Percentiles rank a stretch among this genome's conserved stretches.
phyloP scores from a whole-genome alignment of 2,797 vertebrate species.

The Smutsia gigantea region DNA sequence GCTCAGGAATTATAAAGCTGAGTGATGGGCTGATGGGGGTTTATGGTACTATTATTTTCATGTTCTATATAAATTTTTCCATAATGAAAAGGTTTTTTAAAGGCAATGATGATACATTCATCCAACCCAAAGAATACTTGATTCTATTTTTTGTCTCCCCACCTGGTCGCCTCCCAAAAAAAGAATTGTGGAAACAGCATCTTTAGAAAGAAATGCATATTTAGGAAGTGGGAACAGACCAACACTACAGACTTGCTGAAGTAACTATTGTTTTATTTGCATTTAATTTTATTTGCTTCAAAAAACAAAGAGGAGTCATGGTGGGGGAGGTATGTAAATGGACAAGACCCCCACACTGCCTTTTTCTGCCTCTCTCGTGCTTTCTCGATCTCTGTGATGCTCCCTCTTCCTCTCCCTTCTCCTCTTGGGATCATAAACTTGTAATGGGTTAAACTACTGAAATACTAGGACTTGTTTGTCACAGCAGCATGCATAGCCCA shows the following conservation, averaged over 20 bases:
- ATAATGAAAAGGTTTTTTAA: neutral
- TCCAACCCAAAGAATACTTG: neutral
- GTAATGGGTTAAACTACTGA: neutral
- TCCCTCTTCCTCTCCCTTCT: neutral
- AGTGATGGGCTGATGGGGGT: neutral
- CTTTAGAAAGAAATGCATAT: neutral
- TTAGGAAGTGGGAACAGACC: neutral
- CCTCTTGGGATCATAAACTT: neutral
- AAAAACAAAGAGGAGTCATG: neutral
- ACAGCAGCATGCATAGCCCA: neutral
- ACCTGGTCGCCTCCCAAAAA: neutral
- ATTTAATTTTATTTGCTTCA: neutral
- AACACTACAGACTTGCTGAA: constrained; percentile 9
- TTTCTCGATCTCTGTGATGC: neutral
- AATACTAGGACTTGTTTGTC: neutral
- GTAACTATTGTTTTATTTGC: neutral
- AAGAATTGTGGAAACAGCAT: neutral
- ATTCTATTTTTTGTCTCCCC: neutral
- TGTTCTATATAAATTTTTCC: neutral
- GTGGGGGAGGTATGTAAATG: neutral
- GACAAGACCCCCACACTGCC: neutral
- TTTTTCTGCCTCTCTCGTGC: neutral
- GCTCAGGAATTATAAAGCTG: neutral
- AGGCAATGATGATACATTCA: neutral
- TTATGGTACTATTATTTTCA: constrained; percentile 9